Percentiles rank a stretch among this genome's conserved stretches.
Evolutionary conservation across 2,888 invertebrate genomes (phyloP).

Genomic region (Rhodophaea formosa): DNA sequence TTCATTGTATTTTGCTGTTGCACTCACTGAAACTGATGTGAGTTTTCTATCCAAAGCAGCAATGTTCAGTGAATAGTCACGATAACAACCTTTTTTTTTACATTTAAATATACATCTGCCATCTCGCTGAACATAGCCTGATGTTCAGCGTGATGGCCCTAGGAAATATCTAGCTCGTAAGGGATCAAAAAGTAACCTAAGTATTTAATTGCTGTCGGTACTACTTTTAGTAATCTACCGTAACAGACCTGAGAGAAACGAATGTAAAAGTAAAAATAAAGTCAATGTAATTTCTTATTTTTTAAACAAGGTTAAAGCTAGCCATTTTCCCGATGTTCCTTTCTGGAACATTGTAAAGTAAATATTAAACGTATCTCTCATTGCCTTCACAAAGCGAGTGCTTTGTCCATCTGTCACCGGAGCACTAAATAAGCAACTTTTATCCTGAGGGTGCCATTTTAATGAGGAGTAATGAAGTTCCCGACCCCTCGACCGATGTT

Average conservation of each 20-base stretch:
- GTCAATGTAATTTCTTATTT: not conserved
- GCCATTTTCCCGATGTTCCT: not conserved
- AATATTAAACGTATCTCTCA: slow-evolving; percentile 45
- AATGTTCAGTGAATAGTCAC: no score
- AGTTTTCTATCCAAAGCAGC: no score
- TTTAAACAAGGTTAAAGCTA: not conserved
- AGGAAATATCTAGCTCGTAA: no score
- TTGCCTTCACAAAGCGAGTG: slow-evolving; percentile 45
- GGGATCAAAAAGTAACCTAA: no score
- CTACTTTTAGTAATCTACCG: no score
- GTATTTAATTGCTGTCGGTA: no score
- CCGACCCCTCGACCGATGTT: slow-evolving; percentile 59
- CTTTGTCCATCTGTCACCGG: slow-evolving; percentile 70
- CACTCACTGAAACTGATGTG: no score
- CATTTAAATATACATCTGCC: no score
- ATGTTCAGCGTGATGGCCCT: no score
- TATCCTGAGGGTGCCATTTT: slow-evolving; percentile 67
- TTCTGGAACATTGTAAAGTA: slow-evolving; percentile 34
- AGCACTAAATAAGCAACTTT: slow-evolving; percentile 72
- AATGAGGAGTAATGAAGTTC: slow-evolving; percentile 77
- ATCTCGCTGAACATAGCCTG: no score
- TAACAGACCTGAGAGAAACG: not conserved
- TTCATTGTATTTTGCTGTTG: no score
- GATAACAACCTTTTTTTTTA: no score
- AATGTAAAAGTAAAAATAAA: not conserved